Percentiles rank a stretch among this genome's conserved stretches.
Evolutionary conservation across 2,113 vertebrate species (phyloP).

Genomic region (Isichthys henryi): DNA sequence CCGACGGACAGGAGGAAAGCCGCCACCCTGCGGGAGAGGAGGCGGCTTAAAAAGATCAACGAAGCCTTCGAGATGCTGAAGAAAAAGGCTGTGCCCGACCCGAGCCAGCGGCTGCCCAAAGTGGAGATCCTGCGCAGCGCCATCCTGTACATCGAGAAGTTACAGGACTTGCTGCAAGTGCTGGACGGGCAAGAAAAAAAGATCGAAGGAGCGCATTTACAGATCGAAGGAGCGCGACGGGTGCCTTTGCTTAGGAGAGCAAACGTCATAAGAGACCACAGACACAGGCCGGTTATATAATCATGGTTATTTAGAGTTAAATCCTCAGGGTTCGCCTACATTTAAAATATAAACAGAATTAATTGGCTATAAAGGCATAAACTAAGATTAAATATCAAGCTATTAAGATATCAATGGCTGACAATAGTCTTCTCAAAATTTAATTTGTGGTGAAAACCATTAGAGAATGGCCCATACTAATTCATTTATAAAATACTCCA

Average conservation of each 20-base stretch:
- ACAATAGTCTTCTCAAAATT: neutral
- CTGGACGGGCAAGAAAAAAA: constrained; percentile 81
- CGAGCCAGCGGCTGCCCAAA: constrained; percentile 91
- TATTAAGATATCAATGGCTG: neutral
- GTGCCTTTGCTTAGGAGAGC: no score
- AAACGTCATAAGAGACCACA: no score
- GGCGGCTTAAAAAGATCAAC: constrained; percentile 94
- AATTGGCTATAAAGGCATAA: neutral
- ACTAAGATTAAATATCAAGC: neutral
- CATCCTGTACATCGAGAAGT: constrained; percentile 89
- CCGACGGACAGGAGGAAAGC: constrained; percentile 89
- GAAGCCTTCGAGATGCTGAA: constrained; percentile 95
- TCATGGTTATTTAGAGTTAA: neutral
- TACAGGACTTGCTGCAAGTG: constrained; percentile 86
- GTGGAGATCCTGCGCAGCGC: constrained; percentile 96
- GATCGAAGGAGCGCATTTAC: constrained; percentile 53
- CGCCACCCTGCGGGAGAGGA: constrained; percentile 84
- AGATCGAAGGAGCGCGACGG: neutral
- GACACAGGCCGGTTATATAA: neutral
- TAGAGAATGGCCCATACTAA: constrained; percentile 69
- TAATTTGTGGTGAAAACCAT: constrained; percentile 64
- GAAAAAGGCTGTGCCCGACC: constrained; percentile 86
- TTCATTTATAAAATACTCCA: constrained; percentile 52
- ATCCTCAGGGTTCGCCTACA: neutral
- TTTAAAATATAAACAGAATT: neutral